Evolutionary conservation across 2,113 vertebrate species (phyloP).

Genomic region (Megatriorchis doriae): DNA sequence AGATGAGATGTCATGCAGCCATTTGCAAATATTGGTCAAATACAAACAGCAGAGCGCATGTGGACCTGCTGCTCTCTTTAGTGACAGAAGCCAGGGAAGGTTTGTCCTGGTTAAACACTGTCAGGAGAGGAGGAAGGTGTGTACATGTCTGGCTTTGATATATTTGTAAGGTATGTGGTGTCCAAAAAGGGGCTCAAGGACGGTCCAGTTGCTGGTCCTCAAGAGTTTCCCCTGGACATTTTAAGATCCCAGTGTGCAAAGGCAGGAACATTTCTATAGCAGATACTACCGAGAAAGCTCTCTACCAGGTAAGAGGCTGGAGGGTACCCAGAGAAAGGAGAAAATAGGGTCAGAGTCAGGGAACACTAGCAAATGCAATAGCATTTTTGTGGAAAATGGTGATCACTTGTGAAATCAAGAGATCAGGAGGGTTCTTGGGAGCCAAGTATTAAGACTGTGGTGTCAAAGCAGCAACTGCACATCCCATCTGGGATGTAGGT

Average conservation of each 20-base stretch:
- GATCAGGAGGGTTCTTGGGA: neutral
- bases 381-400: neutral
- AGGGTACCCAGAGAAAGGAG: neutral
- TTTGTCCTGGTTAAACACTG: neutral
- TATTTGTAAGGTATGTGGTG: neutral
- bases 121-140: neutral
- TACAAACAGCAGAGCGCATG: neutral
- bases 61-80: neutral
- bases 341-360: neutral
- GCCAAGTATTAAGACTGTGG: rapidly evolving
- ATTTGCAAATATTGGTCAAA: neutral
- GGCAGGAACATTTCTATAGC: neutral
- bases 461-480: neutral
- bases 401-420: neutral
- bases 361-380: neutral
- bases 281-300: neutral
- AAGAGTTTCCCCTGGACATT: neutral
- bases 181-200: neutral
- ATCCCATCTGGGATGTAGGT: neutral
- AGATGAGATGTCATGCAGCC: neutral
- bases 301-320: neutral
- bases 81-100: neutral
- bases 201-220: too few species aligned
- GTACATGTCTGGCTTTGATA: neutral
- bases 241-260: neutral